These are phyloP conservation scores for Parnassius glacialis DNA, from an alignment of 2,888 invertebrate genomes.

Conservation along the genomic window DNA sequence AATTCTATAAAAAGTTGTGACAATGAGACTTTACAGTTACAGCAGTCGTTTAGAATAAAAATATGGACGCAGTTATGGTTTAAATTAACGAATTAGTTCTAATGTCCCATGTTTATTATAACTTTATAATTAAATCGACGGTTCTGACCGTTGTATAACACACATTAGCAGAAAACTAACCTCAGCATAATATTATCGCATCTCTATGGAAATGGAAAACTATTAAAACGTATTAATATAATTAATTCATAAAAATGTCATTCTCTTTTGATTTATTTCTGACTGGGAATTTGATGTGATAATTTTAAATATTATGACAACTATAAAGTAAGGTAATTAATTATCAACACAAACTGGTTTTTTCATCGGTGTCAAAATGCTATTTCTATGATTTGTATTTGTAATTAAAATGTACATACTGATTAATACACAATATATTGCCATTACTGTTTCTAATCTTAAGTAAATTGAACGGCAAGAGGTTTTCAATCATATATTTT, in stretches of 20 bases:
- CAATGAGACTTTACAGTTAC: background rate
- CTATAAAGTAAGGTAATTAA: constrained; percentile 2
- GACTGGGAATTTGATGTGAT: constrained; percentile 16
- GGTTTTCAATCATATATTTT: too few species aligned
- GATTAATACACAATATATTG: background rate
- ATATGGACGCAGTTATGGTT: background rate
- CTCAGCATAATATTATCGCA: background rate
- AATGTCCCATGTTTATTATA: background rate
- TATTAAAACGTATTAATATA: constrained; percentile 8
- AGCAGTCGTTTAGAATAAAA: constrained; percentile 8
- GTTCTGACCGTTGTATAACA: background rate
- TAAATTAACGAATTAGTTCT: constrained; percentile 8
- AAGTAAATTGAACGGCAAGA: too few species aligned
- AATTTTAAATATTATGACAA: constrained; percentile 26
- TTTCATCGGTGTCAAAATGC: background rate
- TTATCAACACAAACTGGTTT: background rate
- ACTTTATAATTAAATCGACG: background rate
- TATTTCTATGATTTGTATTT: constrained; percentile 13
- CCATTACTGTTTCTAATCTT: too few species aligned
- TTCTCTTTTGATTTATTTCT: constrained; percentile 12
- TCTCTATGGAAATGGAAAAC: constrained; percentile 19
- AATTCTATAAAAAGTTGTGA: too few species aligned
- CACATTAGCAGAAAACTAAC: background rate
- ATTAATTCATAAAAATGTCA: constrained; percentile 11
- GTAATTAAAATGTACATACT: background rate